Evolutionary conservation across 2,797 vertebrate genomes (phyloP), one percentile per base, ranked within the genome.

Genomic region (Synanceia verrucosa): DNA sequence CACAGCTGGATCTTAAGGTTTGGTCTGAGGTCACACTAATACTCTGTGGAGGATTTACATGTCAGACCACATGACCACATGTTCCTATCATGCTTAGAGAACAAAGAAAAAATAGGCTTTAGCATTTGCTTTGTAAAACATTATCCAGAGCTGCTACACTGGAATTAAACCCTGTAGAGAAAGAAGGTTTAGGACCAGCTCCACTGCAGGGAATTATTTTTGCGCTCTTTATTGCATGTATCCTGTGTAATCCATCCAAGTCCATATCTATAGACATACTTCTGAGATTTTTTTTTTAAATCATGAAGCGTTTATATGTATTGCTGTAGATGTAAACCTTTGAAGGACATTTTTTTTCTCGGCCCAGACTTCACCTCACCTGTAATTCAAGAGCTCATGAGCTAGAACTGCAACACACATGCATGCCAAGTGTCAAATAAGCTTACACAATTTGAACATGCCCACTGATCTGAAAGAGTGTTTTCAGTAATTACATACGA

Each of bases 151-250:
- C 26, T 60, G 10, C 44, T 60, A 18, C 19, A 58, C 13, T 64
- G 39, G 48, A 65, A 61, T 57, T 47, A 46, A 70, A 70, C 34
- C 41, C 19, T 16, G 1, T 7, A 33, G 31, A 18, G 0, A 39
- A 41, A 29, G 6, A 8, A 39, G 18, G 26, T 71, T 56, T 61
- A 57, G 18, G 3, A 43, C 3, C 29, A 26, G 48, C 63, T 50
- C 41, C 13, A 23, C 39, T 46, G 16, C 48, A 65, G 56, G 31
- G 60, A 21, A 44, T 53, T 65, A 18, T 43, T 44, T 14, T 29
- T 13, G 21, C 43, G 28, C 28, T 51, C 36, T 70, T 73, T 60
- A 67, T 47, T 74, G 24, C 13, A 43, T 44, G 68, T 62, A 23
- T 65, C 47, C 39, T 53, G 16, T 50, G 18, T 57, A 26, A 66